Percentiles rank a stretch among this genome's conserved stretches.
These are phyloP conservation scores for Catamblyrhynchus diadema DNA, from an alignment of 2,797 vertebrate genomes.

Conservation along the genomic window DNA sequence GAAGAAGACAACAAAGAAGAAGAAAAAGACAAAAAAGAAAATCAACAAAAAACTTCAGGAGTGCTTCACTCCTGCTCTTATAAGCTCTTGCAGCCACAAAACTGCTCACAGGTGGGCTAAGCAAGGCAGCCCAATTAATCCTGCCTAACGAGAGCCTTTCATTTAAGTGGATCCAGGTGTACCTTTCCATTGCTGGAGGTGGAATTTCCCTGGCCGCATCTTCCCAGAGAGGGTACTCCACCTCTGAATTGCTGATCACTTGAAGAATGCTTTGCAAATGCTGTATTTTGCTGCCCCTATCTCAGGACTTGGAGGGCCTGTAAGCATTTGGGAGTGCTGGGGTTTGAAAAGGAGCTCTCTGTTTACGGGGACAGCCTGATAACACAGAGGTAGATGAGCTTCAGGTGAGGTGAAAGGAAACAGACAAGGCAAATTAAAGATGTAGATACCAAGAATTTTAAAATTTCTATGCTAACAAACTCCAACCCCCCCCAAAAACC, in stretches of 20 bases:
- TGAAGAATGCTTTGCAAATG: not conserved
- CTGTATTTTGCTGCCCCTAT: not conserved
- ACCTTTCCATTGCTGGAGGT: not conserved
- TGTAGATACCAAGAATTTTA: not conserved
- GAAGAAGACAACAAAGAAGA: no score
- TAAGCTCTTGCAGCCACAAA: not conserved
- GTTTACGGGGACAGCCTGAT: fast-evolving
- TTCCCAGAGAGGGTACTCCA: not conserved
- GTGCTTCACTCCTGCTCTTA: not conserved
- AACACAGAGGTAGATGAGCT: not conserved
- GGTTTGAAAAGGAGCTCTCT: not conserved
- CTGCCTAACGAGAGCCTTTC: not conserved
- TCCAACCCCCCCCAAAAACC: not conserved
- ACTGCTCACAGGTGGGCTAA: not conserved
- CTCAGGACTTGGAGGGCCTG: not conserved
- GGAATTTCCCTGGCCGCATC: not conserved
- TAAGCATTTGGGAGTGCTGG: not conserved
- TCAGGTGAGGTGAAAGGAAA: not conserved
- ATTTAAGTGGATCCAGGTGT: conserved; percentile 39
- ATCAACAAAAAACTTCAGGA: not conserved
- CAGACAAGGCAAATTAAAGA: not conserved
- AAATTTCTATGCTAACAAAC: not conserved
- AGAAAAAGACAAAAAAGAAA: not conserved
- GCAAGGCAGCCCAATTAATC: not conserved
- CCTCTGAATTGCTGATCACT: not conserved